A percentile compares a stretch with the other conserved stretches of the same genome.
Evolutionary conservation across 2,113 vertebrate species (phyloP).

Genomic region (Thalassoma bifasciatum): DNA sequence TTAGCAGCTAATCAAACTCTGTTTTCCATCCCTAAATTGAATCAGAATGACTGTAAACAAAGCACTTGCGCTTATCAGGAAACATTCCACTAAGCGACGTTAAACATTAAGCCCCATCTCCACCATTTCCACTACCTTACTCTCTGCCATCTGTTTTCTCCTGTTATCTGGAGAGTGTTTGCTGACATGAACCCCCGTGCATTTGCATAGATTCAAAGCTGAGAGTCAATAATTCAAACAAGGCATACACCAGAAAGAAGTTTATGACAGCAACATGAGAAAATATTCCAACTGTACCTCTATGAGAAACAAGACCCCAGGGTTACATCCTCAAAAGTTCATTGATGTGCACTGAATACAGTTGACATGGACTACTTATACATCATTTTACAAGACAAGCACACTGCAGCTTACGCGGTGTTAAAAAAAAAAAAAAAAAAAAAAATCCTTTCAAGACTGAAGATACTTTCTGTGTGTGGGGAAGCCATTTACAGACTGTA

Average conservation of each 20-base stretch:
- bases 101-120: conserved; percentile 41
- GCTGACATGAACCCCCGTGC: conserved; percentile 83
- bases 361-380: conserved; percentile 85
- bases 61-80: conserved; percentile 90
- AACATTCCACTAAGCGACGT: conserved; percentile 80
- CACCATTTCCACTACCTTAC: conserved; percentile 11
- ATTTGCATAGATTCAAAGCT: conserved; percentile 84
- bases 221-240: conserved; percentile 85
- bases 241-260: conserved; percentile 70
- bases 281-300: conserved; percentile 71
- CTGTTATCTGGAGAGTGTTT: conserved; percentile 82
- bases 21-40: conserved; percentile 97
- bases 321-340: conserved; percentile 84
- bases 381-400: conserved; percentile 83
- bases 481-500: conserved; percentile 38
- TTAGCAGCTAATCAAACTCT: conserved; percentile 96
- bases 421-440: conserved; percentile 74
- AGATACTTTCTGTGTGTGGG: conserved; percentile 58
- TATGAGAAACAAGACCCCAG: conserved; percentile 75
- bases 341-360: conserved; percentile 85
- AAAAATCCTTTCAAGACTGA: conserved; percentile 77
- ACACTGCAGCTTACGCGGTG: conserved; percentile 70
- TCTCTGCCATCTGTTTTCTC: conserved; percentile 47
- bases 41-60: conserved; percentile 98
- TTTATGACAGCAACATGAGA: conserved; percentile 76